Evolutionary conservation across 2,888 invertebrate species (phyloP).

Genomic region (Trimorus sp.): DNA sequence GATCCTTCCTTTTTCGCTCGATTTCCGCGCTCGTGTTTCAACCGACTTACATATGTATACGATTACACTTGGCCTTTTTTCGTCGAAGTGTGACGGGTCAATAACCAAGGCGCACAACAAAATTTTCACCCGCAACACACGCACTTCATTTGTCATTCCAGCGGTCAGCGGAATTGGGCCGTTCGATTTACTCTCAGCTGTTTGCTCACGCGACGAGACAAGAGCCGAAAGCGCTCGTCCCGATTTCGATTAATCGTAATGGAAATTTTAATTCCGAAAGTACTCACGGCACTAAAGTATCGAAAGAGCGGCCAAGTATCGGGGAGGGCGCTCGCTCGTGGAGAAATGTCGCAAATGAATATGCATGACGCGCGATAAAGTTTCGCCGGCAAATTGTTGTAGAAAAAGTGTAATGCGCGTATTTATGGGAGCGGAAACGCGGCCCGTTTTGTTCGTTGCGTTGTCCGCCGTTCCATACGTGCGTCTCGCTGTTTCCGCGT

Average conservation of each 20-base stretch:
- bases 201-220: conserved; percentile 22
- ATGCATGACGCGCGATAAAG: conserved; percentile 33
- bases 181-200: conserved; percentile 2
- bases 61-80: conserved; percentile 55
- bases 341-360: conserved; percentile 44
- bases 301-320: conserved; percentile 31
- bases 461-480: no score
- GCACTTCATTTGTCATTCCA: conserved; percentile 7
- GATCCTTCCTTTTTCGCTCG: conserved; percentile 43
- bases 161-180: conserved; percentile 16
- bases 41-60: conserved; percentile 60
- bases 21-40: conserved; percentile 44
- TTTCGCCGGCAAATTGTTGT: conserved; percentile 35
- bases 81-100: conserved; percentile 39
- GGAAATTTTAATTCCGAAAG: conserved; percentile 29
- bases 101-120: conserved; percentile 33
- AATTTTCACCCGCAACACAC: conserved; percentile 2
- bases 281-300: conserved; percentile 33
- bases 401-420: conserved; percentile 24
- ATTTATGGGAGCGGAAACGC: conserved; percentile 27
- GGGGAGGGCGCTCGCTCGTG: conserved; percentile 10
- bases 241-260: conserved; percentile 34
- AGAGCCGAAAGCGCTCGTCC: no score
- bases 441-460: neutral
- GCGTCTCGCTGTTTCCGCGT: no score